A percentile compares a stretch with the other conserved stretches of the same genome.
Conservation (phyloP, 2,888 invertebrate species). For the Stenchaetothrips biformis region DNA sequence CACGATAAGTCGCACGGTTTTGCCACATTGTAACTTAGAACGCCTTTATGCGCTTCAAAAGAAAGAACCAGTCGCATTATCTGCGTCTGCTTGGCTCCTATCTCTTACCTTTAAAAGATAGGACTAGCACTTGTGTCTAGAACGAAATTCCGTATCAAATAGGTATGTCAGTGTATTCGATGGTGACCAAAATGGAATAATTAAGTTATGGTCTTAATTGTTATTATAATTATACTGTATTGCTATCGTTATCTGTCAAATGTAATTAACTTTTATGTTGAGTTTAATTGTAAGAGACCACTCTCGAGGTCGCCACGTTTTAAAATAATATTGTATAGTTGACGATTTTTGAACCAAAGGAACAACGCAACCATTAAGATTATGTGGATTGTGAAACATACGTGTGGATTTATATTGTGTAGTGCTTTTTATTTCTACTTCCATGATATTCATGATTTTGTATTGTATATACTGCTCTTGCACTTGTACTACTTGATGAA, state of each 20-base stretch:
- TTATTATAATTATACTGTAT: neutral
- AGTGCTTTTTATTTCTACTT: too few species aligned
- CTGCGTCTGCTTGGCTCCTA: too few species aligned
- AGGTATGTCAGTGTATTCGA: neutral
- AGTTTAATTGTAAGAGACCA: neutral
- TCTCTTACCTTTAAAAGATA: neutral
- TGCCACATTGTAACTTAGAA: neutral
- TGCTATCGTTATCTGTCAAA: neutral
- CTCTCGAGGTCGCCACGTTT: neutral
- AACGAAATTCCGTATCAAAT: constrained; percentile 19
- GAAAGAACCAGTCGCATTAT: neutral
- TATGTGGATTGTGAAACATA: too few species aligned
- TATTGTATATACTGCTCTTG: too few species aligned
- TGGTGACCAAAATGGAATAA: neutral
- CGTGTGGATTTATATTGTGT: too few species aligned
- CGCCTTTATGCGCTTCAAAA: neutral
- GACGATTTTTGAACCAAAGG: constrained; percentile 5
- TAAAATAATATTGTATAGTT: neutral
- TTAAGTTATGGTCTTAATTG: neutral
- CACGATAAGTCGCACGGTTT: neutral
- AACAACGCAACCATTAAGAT: neutral
- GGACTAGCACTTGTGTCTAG: neutral
- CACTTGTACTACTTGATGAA: too few species aligned
- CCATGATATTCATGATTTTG: too few species aligned
- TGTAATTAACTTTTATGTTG: neutral